A percentile compares a stretch with the other conserved stretches of the same genome.
Conservation (phyloP, 1,140 invertebrate species). For the Brachionus rotundiformis region DNA sequence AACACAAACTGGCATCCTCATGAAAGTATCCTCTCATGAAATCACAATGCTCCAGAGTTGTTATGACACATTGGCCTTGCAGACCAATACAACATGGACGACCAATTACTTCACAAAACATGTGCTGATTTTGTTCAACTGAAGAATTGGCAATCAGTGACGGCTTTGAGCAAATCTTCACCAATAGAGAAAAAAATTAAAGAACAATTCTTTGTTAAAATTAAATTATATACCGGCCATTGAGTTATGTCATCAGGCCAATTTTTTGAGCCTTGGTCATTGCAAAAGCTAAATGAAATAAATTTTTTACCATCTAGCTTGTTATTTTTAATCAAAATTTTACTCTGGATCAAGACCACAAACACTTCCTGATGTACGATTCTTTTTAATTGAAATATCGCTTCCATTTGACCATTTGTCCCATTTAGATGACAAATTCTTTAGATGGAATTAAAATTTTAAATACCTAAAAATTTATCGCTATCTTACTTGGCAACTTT, state of each 20-base stretch:
- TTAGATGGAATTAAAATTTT: background rate
- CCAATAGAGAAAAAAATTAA: background rate
- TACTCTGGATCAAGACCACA: conserved; percentile 96
- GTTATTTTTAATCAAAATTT: no score
- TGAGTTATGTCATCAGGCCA: conserved; percentile 99
- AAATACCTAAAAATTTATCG: background rate
- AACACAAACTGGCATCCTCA: conserved; percentile 93
- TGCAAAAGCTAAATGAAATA: conserved; percentile 49
- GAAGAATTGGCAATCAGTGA: conserved; percentile 67
- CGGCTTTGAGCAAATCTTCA: conserved; percentile 23
- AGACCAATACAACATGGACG: conserved; percentile 97
- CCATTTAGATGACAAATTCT: conserved; percentile 77
- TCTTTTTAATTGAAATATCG: conserved; percentile 77
- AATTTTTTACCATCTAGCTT: no score
- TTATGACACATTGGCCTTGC: conserved; percentile 90
- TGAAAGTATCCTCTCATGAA: conserved; percentile 96
- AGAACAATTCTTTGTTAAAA: conserved; percentile 50
- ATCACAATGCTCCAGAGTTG: conserved; percentile 94
- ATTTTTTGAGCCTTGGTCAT: conserved; percentile 79
- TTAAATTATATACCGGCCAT: conserved; percentile 76
- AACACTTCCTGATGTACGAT: conserved; percentile 68
- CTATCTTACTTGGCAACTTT: conserved; percentile 84
- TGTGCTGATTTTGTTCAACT: conserved; percentile 84
- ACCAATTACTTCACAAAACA: conserved; percentile 93
- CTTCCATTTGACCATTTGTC: conserved; percentile 87